Evolutionary conservation across 2,888 invertebrate species (phyloP), one percentile per base, ranked within the genome.

Genomic region (Ophion slaviceki): DNA sequence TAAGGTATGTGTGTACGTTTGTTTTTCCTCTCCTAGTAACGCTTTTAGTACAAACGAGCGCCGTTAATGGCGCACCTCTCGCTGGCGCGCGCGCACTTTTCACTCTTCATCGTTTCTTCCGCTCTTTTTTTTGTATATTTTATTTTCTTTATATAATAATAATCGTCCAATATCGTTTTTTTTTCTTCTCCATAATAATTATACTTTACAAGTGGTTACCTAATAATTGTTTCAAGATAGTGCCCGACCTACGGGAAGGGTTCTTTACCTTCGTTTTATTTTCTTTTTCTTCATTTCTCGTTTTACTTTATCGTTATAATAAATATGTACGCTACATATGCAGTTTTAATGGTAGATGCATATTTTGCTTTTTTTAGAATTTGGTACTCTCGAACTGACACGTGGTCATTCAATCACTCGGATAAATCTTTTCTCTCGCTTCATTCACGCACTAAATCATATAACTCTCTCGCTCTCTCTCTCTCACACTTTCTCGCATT

Each of bases 311-410:
- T 85, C 87, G 84, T 91, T 91, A 92, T 90, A 89, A 88, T 88
- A 89, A 88, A 90, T 89, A 90, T 88, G 80, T 89, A 92, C 89
- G 90, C 91, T 89, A 90, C 90, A 90, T 92, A 91, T 90, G 91
- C 90, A 88, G 83, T 89, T 89, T 89, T 90, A 88, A 89, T 90
- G 87, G 90, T 91, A 92, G 91, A 91, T 91, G 92, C 91, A 92
- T 92, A 82, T 81, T 83, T 77, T 86, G n/a, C 79, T 84, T 81
- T 86, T 87, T 93, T 93, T 93, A 93, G 93, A 93, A 93, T 93
- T 93, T 93, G 93, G 91, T 93, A 93, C 93, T 93, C 92, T 92
- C 91, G 90, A 92, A 92, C 91, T 90, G 91, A 90, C 90, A 89
- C 88, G 78, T 86, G 89, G 89, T 88, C 87, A 87, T 88, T 76